Percentiles rank a stretch among this genome's conserved stretches.
Conservation (phyloP, 2,113 vertebrate genomes). For the Hepsetus odoe region DNA sequence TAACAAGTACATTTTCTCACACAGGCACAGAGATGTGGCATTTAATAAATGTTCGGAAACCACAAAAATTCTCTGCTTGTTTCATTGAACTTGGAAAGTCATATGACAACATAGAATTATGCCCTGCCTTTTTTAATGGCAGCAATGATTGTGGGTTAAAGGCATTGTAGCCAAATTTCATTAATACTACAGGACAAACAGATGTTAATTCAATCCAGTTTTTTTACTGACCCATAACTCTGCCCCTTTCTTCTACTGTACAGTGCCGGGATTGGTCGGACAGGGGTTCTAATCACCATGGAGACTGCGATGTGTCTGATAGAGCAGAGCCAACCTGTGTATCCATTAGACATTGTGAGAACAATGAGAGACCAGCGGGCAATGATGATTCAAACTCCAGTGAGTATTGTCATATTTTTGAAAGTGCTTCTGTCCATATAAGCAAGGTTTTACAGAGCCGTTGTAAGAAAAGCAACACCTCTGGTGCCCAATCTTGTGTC, state of each 20-base stretch:
- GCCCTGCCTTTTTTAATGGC: too few species aligned
- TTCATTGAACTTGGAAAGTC: too few species aligned
- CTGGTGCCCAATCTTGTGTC: too few species aligned
- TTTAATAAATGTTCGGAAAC: too few species aligned
- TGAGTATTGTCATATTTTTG: too few species aligned
- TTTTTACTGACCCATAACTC: neutral
- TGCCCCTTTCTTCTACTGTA: neutral
- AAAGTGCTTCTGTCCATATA: too few species aligned
- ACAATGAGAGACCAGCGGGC: constrained; percentile 75
- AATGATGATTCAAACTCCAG: constrained; percentile 60
- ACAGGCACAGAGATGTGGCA: too few species aligned
- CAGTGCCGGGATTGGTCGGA: constrained; percentile 76
- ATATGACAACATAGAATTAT: too few species aligned
- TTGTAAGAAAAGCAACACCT: neutral
- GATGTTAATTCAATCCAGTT: neutral
- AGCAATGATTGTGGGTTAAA: too few species aligned
- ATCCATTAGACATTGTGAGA: constrained; percentile 93
- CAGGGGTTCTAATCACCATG: constrained; percentile 98
- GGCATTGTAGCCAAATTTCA: neutral
- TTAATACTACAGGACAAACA: neutral
- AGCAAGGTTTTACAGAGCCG: neutral
- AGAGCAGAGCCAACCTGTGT: constrained; percentile 94
- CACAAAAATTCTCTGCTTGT: too few species aligned
- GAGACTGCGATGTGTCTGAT: constrained; percentile 98
- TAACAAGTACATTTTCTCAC: too few species aligned